Percentiles rank a stretch among this genome's conserved stretches.
Conservation (phyloP, 2,888 invertebrate genomes). For the Thera britannica region DNA sequence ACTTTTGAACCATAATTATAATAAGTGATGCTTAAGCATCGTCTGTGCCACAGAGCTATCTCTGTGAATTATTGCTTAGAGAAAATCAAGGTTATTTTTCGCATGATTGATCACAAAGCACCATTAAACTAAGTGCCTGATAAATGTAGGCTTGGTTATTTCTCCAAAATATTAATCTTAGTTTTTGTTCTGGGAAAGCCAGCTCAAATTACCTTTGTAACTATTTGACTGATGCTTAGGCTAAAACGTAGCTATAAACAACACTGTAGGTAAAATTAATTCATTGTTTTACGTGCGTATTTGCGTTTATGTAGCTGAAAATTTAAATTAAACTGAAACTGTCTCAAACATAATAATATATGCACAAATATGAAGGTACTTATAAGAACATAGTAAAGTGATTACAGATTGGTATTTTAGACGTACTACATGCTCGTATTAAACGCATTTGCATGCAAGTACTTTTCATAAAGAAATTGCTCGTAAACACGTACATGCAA, state of each 20-base stretch:
- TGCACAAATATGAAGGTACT: too few relatives aligned
- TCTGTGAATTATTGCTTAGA: conserved; percentile 4
- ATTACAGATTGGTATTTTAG: too few relatives aligned
- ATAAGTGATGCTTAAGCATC: neutral
- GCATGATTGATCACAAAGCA: conserved; percentile 23
- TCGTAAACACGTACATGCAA: too few relatives aligned
- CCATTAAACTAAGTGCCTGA: conserved; percentile 22
- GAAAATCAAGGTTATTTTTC: conserved; percentile 12
- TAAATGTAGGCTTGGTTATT: conserved; percentile 1
- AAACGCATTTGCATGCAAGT: too few relatives aligned
- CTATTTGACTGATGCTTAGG: neutral
- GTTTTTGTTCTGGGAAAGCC: neutral
- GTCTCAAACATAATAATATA: too few relatives aligned
- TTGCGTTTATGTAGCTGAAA: too few relatives aligned
- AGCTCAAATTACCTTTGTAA: neutral
- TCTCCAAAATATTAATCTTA: neutral
- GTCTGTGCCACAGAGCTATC: neutral
- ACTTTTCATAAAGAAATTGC: too few relatives aligned
- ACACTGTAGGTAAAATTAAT: too few relatives aligned
- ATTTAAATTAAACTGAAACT: too few relatives aligned
- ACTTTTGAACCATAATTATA: neutral
- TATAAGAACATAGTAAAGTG: too few relatives aligned
- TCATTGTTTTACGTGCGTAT: too few relatives aligned
- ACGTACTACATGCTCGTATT: too few relatives aligned
- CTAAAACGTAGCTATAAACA: neutral